Evolutionary conservation across 2,797 vertebrate species (phyloP).

Genomic region (Calcarius lapponicus): DNA sequence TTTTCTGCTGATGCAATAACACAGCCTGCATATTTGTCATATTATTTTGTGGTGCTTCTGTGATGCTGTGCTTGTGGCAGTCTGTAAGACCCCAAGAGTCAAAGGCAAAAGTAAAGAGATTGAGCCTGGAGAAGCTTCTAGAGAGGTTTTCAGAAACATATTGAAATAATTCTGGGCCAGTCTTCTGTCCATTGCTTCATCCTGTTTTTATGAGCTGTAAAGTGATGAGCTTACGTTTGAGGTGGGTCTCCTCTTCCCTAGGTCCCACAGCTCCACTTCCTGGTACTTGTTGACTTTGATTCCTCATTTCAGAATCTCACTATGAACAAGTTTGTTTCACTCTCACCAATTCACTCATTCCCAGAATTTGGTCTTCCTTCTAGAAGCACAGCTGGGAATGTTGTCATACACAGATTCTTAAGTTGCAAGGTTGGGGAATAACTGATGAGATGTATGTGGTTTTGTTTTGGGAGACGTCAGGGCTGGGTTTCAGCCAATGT

Average conservation of each 20-base stretch:
- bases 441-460: neutral
- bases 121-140: neutral
- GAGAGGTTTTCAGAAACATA: neutral
- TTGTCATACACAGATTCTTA: constrained; percentile 3
- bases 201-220: neutral
- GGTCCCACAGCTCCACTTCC: constrained; percentile 3
- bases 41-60: constrained; percentile 16
- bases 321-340: neutral
- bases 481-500: constrained; percentile 23
- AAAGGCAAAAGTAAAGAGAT: constrained; percentile 20
- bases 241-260: neutral
- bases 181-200: neutral
- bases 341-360: neutral
- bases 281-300: neutral
- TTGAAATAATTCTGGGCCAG: neutral
- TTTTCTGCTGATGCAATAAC: constrained; percentile 37
- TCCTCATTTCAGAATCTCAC: neutral
- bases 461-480: neutral
- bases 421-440: constrained; percentile 9
- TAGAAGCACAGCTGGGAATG: constrained; percentile 13
- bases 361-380: neutral
- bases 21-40: neutral
- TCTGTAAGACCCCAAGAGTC: neutral
- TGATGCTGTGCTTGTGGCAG: neutral
- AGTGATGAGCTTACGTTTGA: neutral